Percentiles rank a stretch among this genome's conserved stretches.
These are phyloP conservation scores for Creontiades dilutus DNA, from an alignment of 2,888 invertebrate species.

Conservation along the genomic window DNA sequence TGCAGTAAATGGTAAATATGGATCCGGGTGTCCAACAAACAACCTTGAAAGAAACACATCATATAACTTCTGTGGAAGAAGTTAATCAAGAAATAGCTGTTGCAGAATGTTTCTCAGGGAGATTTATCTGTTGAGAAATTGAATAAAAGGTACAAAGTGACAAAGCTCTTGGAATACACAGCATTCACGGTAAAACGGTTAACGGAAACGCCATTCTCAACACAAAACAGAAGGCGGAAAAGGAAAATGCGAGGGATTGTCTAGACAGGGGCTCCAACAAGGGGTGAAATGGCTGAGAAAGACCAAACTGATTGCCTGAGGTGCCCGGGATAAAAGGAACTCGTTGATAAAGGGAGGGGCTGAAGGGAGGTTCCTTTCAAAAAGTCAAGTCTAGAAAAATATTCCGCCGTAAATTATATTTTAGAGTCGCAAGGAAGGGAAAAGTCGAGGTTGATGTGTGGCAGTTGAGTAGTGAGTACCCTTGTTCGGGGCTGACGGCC, in stretches of 20 bases:
- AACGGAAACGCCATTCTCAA: neutral
- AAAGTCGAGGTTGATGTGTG: constrained; percentile 35
- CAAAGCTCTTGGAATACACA: neutral
- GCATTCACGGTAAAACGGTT: constrained; percentile 17
- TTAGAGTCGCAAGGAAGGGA: constrained; percentile 7
- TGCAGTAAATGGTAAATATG: too few species aligned
- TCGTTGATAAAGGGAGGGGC: constrained; percentile 56
- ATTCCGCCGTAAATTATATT: constrained; percentile 69
- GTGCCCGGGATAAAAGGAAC: constrained; percentile 53
- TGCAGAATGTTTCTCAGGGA: neutral
- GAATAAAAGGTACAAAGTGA: constrained; percentile 10
- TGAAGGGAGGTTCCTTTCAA: constrained; percentile 1
- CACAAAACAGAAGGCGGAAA: constrained; percentile 6
- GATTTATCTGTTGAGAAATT: constrained; percentile 4
- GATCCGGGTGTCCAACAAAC: too few species aligned
- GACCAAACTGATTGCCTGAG: constrained; percentile 52
- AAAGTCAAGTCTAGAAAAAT: constrained; percentile 68
- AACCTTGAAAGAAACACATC: too few species aligned
- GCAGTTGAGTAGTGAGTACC: constrained; percentile 15
- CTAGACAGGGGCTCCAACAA: constrained; percentile 39
- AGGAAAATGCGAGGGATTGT: constrained; percentile 49
- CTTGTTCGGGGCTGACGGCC: neutral
- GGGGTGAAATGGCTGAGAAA: constrained; percentile 54
- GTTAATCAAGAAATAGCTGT: neutral
- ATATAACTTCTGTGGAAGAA: too few species aligned